A percentile compares a stretch with the other conserved stretches of the same genome.
These are phyloP conservation scores for Apistogramma diplotaenia DNA, from an alignment of 2,113 vertebrate species.

Conservation along the genomic window DNA sequence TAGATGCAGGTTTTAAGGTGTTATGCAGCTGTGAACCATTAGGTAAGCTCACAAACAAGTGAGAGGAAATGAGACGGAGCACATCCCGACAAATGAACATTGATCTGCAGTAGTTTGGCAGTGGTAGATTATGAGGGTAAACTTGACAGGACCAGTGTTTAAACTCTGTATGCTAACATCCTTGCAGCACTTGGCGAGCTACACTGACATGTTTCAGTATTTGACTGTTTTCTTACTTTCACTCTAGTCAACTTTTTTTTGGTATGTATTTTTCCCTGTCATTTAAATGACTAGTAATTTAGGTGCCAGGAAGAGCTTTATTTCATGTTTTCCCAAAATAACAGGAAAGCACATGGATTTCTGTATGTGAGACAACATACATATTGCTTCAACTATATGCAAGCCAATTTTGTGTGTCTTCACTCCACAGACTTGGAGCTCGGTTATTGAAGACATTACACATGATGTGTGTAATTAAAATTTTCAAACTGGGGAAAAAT, in stretches of 20 bases:
- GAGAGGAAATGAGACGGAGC: not conserved
- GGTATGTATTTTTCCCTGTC: too few relatives aligned
- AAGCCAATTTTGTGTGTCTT: not conserved
- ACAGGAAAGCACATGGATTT: too few relatives aligned
- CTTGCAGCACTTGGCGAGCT: not conserved
- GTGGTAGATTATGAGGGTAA: not conserved
- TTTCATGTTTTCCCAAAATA: too few relatives aligned
- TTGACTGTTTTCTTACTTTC: too few relatives aligned
- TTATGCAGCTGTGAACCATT: not conserved
- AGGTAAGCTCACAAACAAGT: not conserved
- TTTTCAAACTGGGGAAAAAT: not conserved
- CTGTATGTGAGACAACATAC: too few relatives aligned
- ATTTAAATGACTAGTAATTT: too few relatives aligned
- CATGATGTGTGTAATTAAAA: not conserved
- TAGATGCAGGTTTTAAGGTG: not conserved
- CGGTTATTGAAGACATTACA: not conserved
- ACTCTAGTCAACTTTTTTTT: too few relatives aligned
- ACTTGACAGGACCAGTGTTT: accelerated
- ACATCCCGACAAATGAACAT: not conserved
- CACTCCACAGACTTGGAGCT: not conserved
- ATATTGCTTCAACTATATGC: too few relatives aligned
- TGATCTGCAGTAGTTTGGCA: not conserved
- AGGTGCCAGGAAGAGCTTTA: too few relatives aligned
- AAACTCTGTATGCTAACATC: not conserved
- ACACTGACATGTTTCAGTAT: too few relatives aligned